phyloP scores from a whole-genome alignment of 1,140 invertebrate species.

The Ips nitidus region DNA sequence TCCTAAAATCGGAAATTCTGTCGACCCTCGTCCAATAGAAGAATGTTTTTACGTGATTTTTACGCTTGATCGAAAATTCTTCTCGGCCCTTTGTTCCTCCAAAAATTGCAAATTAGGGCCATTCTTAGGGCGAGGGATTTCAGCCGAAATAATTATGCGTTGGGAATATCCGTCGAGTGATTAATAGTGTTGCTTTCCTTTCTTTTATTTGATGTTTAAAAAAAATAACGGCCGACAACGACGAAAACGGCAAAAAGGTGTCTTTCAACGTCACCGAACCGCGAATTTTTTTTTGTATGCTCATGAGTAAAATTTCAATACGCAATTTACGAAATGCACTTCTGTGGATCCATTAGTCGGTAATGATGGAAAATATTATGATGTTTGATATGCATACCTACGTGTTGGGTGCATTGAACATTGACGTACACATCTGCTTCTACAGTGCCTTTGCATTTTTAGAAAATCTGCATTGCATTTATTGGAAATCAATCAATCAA shows the following conservation, averaged over 20 bases:
- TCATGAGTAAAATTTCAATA: background rate
- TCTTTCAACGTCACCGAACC: constrained; percentile 15
- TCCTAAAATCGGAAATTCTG: constrained; percentile 33
- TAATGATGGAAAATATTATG: constrained; percentile 4
- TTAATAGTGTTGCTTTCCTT: constrained; percentile 29
- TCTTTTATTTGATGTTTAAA: constrained; percentile 29
- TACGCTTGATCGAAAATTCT: constrained; percentile 35
- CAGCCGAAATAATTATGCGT: constrained; percentile 36
- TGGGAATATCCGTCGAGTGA: constrained; percentile 26
- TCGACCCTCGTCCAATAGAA: constrained; percentile 36
- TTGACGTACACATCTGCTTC: background rate
- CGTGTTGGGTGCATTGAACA: no score
- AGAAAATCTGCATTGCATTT: constrained; percentile 9
- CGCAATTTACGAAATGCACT: background rate
- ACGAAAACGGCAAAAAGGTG: constrained; percentile 6
- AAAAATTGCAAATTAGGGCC: constrained; percentile 38
- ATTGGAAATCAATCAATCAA: constrained; percentile 48
- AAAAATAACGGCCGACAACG: constrained; percentile 8
- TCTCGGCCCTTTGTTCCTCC: constrained; percentile 30
- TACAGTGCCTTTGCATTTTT: background rate
- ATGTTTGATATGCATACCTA: constrained; percentile 1
- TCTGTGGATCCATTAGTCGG: background rate
- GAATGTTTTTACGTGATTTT: constrained; percentile 37
- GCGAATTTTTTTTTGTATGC: constrained; percentile 19
- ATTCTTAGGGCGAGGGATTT: constrained; percentile 31